These are phyloP conservation scores for Nyctereutes procyonoides DNA, from an alignment of 2,113 vertebrate genomes.

Conservation along the genomic window DNA sequence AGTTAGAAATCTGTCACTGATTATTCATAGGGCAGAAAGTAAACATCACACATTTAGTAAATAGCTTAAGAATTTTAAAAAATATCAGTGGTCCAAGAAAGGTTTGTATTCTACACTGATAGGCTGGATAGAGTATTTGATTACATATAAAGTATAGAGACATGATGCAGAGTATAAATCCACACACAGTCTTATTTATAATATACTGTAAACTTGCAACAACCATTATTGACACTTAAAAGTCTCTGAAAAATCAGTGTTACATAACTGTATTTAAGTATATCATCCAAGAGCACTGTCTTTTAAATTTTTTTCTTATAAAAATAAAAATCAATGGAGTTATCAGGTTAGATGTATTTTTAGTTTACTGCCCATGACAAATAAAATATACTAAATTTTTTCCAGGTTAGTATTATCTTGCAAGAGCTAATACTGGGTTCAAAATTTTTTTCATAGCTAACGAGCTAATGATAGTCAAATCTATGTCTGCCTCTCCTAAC, in stretches of 20 bases:
- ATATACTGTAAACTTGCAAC: neutral
- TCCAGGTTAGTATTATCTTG: neutral
- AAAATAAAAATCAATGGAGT: slow-evolving; percentile 50
- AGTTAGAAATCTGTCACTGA: slow-evolving; percentile 66
- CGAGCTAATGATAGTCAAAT: neutral
- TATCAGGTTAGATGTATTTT: slow-evolving; percentile 55
- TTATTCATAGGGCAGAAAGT: slow-evolving; percentile 45
- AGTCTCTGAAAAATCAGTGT: slow-evolving; percentile 45
- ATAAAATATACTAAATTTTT: neutral
- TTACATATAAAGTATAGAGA: slow-evolving; percentile 29
- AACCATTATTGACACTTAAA: slow-evolving; percentile 12
- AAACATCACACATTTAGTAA: slow-evolving; percentile 28
- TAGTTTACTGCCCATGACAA: neutral
- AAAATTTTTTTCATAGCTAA: slow-evolving; percentile 20
- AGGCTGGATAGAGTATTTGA: slow-evolving; percentile 44
- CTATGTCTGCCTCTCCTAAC: neutral
- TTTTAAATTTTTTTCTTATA: slow-evolving; percentile 20
- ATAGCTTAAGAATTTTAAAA: slow-evolving; percentile 61
- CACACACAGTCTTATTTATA: neutral
- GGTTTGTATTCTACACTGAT: slow-evolving; percentile 59
- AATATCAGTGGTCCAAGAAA: slow-evolving; percentile 66
- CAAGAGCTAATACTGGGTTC: neutral
- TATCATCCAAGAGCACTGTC: slow-evolving; percentile 17
- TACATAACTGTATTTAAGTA: slow-evolving; percentile 22
- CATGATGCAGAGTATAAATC: neutral